Evolutionary conservation across 2,113 vertebrate species (phyloP), one percentile per base, ranked within the genome.

Genomic region (Trochalopteron elliotii): DNA sequence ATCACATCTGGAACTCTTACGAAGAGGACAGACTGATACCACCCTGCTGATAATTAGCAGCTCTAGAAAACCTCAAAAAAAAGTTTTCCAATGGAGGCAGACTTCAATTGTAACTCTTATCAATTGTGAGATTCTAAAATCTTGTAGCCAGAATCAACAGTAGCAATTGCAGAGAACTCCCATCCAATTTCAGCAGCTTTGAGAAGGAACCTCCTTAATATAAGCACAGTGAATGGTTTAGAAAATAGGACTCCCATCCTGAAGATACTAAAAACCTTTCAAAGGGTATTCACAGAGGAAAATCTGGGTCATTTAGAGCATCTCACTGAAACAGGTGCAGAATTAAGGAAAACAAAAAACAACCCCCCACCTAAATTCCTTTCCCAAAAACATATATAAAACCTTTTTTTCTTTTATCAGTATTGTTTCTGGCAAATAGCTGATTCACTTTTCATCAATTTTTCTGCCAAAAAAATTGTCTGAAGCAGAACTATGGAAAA

Each of bases 341-440:
- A 89, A 74, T 53, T 65, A 55, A 71, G 27, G 37, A 65, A 83
- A 86, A 74, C 11, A 56, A 37, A 37, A 74, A 65, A 0, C 20
- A 65, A 52, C 4, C 9, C 39, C 9, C 28, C 14, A 89, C 6
- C 10, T 65, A 30, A 63, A 45, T 5, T 59, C 8, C 35, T 40
- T 35, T 82, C 39, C 35, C 11, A 4, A 22, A 67, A 52, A 45
- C 7, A n/a, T 10, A 68, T 1, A 77, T 3, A 87, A 59, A 68
- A 12, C 3, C 8, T 8, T 15, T 44, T 12, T 7, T 45, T 33
- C 25, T 45, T 61, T 24, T 12, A 3, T 27, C 31, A 47, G 0
- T 37, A 21, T 20, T 45, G 3, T 70, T 94, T 90, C 37, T 70
- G 28, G 21, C 24, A 94, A 93, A 87, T 10, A 76, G 8, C 7